These are phyloP conservation scores for Lasaia peninsularis DNA, from an alignment of 1,140 invertebrate species.

Conservation along the genomic window DNA sequence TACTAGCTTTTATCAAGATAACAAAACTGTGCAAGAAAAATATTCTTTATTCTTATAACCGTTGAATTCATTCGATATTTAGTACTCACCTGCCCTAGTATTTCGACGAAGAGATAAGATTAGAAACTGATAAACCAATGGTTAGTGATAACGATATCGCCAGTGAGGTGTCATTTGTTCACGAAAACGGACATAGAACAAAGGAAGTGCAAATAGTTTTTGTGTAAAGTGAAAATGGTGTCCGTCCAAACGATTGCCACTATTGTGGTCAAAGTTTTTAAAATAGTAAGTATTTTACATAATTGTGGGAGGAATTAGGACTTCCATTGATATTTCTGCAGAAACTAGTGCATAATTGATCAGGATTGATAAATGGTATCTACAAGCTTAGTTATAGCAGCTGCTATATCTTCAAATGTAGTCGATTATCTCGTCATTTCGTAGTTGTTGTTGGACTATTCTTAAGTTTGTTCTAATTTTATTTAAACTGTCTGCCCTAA, in stretches of 20 bases:
- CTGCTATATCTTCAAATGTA: too few species aligned
- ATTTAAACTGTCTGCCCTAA: too few species aligned
- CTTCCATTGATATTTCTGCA: too few species aligned
- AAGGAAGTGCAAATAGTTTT: constrained; percentile 24
- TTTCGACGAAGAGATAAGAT: constrained; percentile 67
- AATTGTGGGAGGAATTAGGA: too few species aligned
- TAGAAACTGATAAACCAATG: constrained; percentile 47
- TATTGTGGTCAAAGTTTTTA: constrained; percentile 86
- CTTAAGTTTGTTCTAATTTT: too few species aligned
- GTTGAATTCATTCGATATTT: constrained; percentile 4
- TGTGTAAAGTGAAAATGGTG: constrained; percentile 79
- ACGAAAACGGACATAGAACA: constrained; percentile 51
- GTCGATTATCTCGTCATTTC: too few species aligned
- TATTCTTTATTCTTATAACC: constrained; percentile 9
- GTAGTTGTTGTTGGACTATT: too few species aligned
- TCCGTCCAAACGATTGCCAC: constrained; percentile 86
- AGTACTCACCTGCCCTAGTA: constrained; percentile 56
- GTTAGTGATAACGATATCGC: constrained; percentile 20
- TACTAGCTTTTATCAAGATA: background rate
- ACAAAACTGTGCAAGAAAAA: background rate
- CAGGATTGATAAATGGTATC: too few species aligned
- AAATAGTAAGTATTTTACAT: constrained; percentile 84
- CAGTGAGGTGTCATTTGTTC: constrained; percentile 48
- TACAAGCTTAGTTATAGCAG: too few species aligned
- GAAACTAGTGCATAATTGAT: too few species aligned